Evolutionary conservation across 2,797 vertebrate genomes (phyloP), one percentile per base, ranked within the genome.

Genomic region (Artibeus lituratus): DNA sequence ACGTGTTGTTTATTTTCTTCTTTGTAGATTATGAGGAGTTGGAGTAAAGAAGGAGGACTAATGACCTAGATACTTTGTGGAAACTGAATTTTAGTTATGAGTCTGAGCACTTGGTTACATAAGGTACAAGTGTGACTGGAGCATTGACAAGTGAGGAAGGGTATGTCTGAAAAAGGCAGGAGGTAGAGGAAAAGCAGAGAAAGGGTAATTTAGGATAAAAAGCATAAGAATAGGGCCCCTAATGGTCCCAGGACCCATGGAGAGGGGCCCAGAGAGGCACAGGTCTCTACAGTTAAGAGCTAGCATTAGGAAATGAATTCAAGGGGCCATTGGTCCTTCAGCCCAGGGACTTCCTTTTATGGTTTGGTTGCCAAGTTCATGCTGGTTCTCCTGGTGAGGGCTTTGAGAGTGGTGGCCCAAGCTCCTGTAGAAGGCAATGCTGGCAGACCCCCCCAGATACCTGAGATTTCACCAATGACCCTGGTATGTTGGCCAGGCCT

Each of bases 401-500:
- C 39, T 83, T 2, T 74, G 29, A 93, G 53, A 77, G 59, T 72
- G 29, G 37, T 67, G 37, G 70, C 26, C 49, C 73, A 51, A 67
- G 84, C 51, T 22, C 21, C 65, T 57, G 1, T 84, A 53, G 55
- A 83, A 91, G 90, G 22, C 59, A 84, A 0, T 47, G 39, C 94
- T 97, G 97, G 95, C 93, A 89, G 74, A 91, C n/a, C 47, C 39
- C 82, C 59, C 11, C 86, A 85, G 88, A 82, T 82, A 84, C 78
- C 77, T 4, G 1, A 72, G 86, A 96, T 77, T 92, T 96, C 93
- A 93, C 87, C 87, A 86, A 76, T 80, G 87, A 86, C 76, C 89
- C 77, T 95, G 93, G 94, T 96, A 96, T 95, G 95, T 81, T 95
- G 96, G 80, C 84, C 29, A 29, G 37, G 29, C 55, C 35, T 62